Conservation (phyloP, 2,797 vertebrate species). For the Odontamblyopus lacepedii region DNA sequence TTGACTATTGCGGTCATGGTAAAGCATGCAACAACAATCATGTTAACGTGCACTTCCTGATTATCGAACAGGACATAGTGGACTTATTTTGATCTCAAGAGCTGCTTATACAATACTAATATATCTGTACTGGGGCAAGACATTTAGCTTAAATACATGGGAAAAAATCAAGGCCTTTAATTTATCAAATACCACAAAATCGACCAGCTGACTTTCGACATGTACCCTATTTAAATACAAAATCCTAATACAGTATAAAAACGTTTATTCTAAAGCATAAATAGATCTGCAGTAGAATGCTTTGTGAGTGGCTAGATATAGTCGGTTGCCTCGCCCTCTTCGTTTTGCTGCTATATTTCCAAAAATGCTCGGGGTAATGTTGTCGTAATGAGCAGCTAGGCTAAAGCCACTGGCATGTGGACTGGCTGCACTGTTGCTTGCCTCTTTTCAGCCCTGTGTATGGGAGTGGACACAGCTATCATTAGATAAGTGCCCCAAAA, state of each 20-base stretch:
- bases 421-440: conserved; percentile 50
- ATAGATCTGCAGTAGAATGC: background rate
- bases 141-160: no score
- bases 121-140: no score
- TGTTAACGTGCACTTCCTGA: no score
- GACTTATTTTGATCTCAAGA: no score
- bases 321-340: conserved; percentile 27
- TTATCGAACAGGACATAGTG: no score
- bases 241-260: background rate
- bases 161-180: no score
- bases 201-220: conserved; percentile 29
- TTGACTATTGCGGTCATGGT: no score
- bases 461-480: conserved; percentile 60
- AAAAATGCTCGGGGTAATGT: conserved; percentile 34
- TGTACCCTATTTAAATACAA: background rate
- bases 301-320: conserved; percentile 3
- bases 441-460: conserved; percentile 35
- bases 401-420: conserved; percentile 74
- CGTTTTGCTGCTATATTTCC: conserved; percentile 29
- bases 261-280: background rate
- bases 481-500: conserved; percentile 60
- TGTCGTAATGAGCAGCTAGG: conserved; percentile 62
- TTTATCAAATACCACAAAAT: no score
- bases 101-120: no score
- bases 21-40: no score